Conservation (phyloP, 2,113 vertebrate species). For the Mellivora capensis region DNA sequence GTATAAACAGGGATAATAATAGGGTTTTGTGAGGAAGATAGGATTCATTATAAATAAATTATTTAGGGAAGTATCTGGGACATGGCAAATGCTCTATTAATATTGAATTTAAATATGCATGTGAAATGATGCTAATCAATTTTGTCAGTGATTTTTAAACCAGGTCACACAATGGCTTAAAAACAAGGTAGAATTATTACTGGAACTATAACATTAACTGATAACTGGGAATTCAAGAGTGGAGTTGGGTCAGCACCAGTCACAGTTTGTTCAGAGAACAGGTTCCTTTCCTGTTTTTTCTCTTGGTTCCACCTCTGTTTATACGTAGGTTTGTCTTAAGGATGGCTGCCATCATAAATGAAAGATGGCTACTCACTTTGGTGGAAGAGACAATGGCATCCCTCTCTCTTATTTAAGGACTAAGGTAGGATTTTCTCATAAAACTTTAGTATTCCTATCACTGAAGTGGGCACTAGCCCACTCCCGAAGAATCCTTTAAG, state of each 20-base stretch:
- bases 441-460: not conserved
- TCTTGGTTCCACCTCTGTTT: not conserved
- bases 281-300: not conserved
- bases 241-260: not conserved
- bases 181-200: not conserved
- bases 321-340: not conserved
- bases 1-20: not conserved
- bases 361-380: not conserved
- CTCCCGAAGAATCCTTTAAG: not conserved
- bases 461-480: not conserved
- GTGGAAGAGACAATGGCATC: not conserved
- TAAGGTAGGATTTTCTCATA: not conserved
- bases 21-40: not conserved
- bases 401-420: not conserved
- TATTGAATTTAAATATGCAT: not conserved
- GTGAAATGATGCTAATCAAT: not conserved
- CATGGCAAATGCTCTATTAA: not conserved
- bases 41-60: not conserved
- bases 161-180: not conserved
- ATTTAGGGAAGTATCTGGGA: not conserved
- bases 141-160: not conserved
- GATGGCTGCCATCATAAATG: not conserved
- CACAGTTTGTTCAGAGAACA: not conserved
- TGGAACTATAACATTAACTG: not conserved
- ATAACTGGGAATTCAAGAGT: not conserved